phyloP scores from a whole-genome alignment of 1,140 invertebrate species.

The Brachionus asplanchnoidis region DNA sequence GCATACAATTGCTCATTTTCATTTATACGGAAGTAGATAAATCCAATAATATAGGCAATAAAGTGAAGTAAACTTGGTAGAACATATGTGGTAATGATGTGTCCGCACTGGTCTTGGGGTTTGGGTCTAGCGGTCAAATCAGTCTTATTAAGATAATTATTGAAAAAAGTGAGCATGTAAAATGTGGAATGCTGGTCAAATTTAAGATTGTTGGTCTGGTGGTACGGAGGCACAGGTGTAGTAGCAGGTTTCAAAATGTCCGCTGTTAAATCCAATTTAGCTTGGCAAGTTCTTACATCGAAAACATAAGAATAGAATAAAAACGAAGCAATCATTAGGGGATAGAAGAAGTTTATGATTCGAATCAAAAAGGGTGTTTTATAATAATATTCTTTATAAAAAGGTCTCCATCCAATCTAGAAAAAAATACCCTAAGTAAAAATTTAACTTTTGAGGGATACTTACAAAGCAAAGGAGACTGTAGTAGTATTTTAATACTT shows the following conservation, averaged over 20 bases:
- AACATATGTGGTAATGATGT: slow-evolving; percentile 67
- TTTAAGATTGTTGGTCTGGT: slow-evolving; percentile 24
- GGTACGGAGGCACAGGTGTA: slow-evolving; percentile 38
- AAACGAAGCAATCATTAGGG: slow-evolving; percentile 48
- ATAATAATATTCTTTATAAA: slow-evolving; percentile 49
- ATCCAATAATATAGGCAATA: slow-evolving; percentile 68
- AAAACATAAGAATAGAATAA: slow-evolving; percentile 53
- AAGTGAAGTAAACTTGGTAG: slow-evolving; percentile 73
- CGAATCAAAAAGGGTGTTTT: slow-evolving; percentile 44
- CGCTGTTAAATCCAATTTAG: slow-evolving; percentile 50
- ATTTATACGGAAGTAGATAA: slow-evolving; percentile 71
- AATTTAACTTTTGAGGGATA: neutral
- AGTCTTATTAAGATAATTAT: neutral
- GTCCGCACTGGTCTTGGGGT: slow-evolving; percentile 46
- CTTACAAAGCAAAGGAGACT: slow-evolving; percentile 50
- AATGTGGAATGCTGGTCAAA: neutral
- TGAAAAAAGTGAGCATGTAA: neutral
- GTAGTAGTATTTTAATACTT: slow-evolving; percentile 51
- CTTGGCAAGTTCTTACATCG: slow-evolving; percentile 53
- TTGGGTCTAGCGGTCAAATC: neutral
- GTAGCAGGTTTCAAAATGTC: slow-evolving; percentile 44
- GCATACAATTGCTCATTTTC: slow-evolving; percentile 81
- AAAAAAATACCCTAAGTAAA: slow-evolving; percentile 12
- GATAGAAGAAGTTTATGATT: slow-evolving; percentile 49
- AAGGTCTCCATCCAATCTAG: slow-evolving; percentile 54